Evolutionary conservation across 2,113 vertebrate genomes (phyloP), one percentile per base, ranked within the genome.

Genomic region (Gopherus flavomarginatus): DNA sequence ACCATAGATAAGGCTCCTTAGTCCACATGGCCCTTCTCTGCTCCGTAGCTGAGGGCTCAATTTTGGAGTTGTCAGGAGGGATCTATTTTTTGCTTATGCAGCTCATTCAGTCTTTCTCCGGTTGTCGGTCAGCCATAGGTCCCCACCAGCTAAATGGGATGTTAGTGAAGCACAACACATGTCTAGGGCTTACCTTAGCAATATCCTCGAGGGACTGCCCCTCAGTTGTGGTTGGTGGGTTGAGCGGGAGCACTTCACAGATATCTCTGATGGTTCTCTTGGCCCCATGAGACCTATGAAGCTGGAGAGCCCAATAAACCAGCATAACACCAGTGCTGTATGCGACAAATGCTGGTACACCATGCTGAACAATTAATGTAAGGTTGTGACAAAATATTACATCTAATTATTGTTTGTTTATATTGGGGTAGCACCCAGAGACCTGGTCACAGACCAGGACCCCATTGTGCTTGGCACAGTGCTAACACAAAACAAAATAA

Each of bases 331-430:
- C 1, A 35, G 49, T 4, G 3, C 81, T 94, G 47, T 24, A 85
- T 52, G 31, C 49, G 89, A 52, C 89, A 9, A 69, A 92, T 10
- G 44, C 6, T 2, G 1, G 5, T 75, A n/a, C 93, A 31, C 17
- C 53, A 90, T 86, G 86, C 50, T 82, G 80, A 96, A 59, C 47
- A 85, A 59, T 69, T 89, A 57, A 96, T 84, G 16, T 17, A 92
- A 91, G 92, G 53, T 44, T 79, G 65, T 8, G 77, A 44, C 77
- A 8, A 93, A 95, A 93, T 57, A 49, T 56, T 92, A n/a, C 29
- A 53, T 86, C 26, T 27, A 57, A 57, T 96, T 95, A 92, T 92
- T 54, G 87, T 90, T 93, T 47, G 42, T 75, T 13, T 90, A 38
- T 80, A 69, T 3, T 49, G 26, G 7, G 11, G 31, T 16, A 90